phyloP scores from a whole-genome alignment of 1,140 invertebrate genomes.

The Plectus sambesii region DNA sequence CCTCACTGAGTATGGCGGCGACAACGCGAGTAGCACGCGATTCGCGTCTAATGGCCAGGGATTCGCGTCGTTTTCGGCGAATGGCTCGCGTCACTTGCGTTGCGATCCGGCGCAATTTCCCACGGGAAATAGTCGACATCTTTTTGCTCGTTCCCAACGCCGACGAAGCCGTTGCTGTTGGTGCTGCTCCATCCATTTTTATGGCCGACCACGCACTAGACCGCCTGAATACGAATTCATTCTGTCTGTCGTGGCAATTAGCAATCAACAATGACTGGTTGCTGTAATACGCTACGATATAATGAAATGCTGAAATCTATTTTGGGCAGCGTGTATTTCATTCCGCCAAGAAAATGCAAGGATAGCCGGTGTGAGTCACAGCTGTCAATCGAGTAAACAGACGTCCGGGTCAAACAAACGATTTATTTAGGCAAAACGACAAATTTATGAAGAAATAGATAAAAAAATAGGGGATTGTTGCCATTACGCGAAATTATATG shows the following conservation, averaged over 20 bases:
- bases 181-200: slow-evolving; percentile 10
- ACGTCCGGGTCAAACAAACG: too few species aligned
- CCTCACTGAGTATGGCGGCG: slow-evolving; percentile 21
- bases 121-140: slow-evolving; percentile 16
- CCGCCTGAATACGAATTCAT: slow-evolving; percentile 13
- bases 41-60: slow-evolving; percentile 21
- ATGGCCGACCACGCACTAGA: slow-evolving; percentile 22
- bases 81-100: slow-evolving; percentile 24
- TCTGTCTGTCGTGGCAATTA: background rate
- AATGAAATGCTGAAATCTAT: too few species aligned
- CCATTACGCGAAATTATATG: too few species aligned
- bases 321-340: too few species aligned
- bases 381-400: too few species aligned
- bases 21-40: slow-evolving; percentile 23
- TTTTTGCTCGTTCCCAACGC: slow-evolving; percentile 16
- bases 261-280: background rate
- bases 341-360: too few species aligned
- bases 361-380: too few species aligned
- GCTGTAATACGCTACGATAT: too few species aligned
- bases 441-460: too few species aligned
- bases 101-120: slow-evolving; percentile 21
- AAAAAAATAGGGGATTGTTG: too few species aligned
- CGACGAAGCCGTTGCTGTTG: slow-evolving; percentile 7
- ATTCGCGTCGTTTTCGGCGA: slow-evolving; percentile 21
- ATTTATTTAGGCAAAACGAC: too few species aligned